Conservation (phyloP, 2,113 vertebrate species). For the Rhizomys pruinosus region DNA sequence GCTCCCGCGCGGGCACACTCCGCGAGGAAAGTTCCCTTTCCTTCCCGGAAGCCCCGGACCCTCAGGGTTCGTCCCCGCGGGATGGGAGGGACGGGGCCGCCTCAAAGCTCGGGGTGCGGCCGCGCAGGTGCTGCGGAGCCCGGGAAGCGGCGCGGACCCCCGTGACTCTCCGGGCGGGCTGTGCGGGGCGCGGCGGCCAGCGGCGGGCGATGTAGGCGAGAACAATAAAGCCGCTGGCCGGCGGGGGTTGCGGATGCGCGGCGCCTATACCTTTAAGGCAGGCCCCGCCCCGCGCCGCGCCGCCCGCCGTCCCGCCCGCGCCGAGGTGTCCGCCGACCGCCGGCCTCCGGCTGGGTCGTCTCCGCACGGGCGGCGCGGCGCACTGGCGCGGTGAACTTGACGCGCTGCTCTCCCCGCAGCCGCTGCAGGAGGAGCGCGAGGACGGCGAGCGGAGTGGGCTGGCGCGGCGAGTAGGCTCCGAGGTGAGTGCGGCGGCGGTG, state of each 20-base stretch:
- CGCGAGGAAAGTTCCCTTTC: conserved; percentile 38
- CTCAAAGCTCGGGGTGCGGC: background rate
- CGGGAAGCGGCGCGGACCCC: rapidly evolving
- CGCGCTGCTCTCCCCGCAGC: conserved; percentile 84
- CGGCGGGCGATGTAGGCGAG: background rate
- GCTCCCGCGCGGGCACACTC: background rate
- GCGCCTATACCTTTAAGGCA: conserved; percentile 79
- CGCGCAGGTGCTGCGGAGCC: background rate
- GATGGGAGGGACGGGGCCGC: background rate
- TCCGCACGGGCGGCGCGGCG: rapidly evolving
- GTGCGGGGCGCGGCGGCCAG: background rate
- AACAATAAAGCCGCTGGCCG: conserved; percentile 23
- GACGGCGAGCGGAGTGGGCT: conserved; percentile 88
- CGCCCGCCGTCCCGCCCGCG: conserved; percentile 28
- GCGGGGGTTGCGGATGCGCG: too few relatives aligned
- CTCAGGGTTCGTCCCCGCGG: background rate
- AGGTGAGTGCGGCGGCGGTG: conserved; percentile 88
- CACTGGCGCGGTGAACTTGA: conserved; percentile 55
- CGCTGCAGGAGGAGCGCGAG: conserved; percentile 87
- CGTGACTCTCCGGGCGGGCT: background rate
- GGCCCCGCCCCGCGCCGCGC: conserved; percentile 81
- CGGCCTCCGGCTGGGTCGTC: background rate
- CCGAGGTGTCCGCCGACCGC: conserved; percentile 78
- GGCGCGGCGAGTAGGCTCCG: conserved; percentile 90
- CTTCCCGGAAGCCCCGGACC: background rate